phyloP scores from a whole-genome alignment of 2,888 invertebrate genomes.

The Teleiodes luculella region DNA sequence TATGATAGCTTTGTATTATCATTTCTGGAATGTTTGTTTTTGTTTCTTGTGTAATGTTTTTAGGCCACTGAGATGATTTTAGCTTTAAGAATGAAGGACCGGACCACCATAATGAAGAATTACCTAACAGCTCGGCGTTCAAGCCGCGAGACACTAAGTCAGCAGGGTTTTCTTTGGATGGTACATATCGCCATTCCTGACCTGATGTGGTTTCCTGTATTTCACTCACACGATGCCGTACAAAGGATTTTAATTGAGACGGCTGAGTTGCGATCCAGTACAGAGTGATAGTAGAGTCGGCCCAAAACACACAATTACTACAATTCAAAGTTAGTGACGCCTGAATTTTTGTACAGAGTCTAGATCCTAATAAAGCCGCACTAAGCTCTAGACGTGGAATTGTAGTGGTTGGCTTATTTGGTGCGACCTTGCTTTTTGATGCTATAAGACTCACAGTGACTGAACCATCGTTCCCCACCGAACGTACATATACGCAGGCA shows the following conservation, averaged over 20 bases:
- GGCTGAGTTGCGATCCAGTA: constrained; percentile 22
- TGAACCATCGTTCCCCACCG: background rate
- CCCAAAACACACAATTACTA: constrained; percentile 8
- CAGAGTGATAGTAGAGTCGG: constrained; percentile 25
- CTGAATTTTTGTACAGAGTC: constrained; percentile 14
- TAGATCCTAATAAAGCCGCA: constrained; percentile 17
- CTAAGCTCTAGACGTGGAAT: constrained; percentile 22
- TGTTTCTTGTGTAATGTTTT: background rate
- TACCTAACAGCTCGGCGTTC: constrained; percentile 2
- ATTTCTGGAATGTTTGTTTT: constrained; percentile 10
- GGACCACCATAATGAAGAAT: constrained; percentile 19
- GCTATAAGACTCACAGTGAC: constrained; percentile 4
- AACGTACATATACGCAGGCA: constrained; percentile 9
- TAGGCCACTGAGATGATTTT: constrained; percentile 1
- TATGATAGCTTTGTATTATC: background rate
- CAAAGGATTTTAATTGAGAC: constrained; percentile 18
- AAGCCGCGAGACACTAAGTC: too few species aligned
- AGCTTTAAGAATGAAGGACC: constrained; percentile 13
- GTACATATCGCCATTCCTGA: constrained; percentile 14
- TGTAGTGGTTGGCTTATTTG: constrained; percentile 15
- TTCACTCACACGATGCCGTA: constrained; percentile 18
- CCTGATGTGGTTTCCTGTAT: constrained; percentile 6
- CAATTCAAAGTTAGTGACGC: constrained; percentile 3
- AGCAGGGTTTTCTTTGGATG: too few species aligned
- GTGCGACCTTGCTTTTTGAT: constrained; percentile 14